These are phyloP conservation scores for Bombus impatiens DNA, from an alignment of 1,140 invertebrate genomes.

Conservation along the genomic window DNA sequence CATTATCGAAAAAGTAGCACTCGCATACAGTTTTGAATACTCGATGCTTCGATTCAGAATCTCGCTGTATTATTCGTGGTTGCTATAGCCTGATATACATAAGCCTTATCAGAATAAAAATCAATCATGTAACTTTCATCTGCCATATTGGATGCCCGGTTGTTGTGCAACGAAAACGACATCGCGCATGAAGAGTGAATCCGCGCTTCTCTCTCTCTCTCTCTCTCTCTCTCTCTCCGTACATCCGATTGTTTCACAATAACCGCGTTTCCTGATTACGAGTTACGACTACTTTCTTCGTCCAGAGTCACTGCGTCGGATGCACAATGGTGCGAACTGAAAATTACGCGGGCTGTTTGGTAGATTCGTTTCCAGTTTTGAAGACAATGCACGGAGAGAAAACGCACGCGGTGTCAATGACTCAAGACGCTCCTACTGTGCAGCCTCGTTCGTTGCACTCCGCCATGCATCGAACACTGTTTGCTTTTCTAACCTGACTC, in stretches of 20 bases:
- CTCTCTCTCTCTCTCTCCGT: background rate
- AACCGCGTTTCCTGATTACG: conserved; percentile 16
- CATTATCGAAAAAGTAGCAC: too few species aligned
- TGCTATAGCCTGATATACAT: background rate
- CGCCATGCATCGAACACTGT: conserved; percentile 15
- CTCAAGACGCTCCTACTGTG: conserved; percentile 24
- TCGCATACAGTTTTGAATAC: too few species aligned
- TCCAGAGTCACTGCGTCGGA: too few species aligned
- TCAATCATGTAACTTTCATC: background rate
- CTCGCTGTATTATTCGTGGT: background rate
- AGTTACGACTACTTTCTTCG: background rate
- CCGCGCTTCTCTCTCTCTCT: background rate
- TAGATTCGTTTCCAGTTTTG: conserved; percentile 44
- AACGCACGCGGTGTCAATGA: conserved; percentile 44
- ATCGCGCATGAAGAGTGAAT: background rate
- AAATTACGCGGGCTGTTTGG: conserved; percentile 29
- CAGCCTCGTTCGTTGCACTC: conserved; percentile 34
- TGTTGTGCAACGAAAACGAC: background rate
- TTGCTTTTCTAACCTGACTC: conserved; percentile 19
- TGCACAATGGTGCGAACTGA: conserved; percentile 16
- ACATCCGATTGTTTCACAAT: conserved; percentile 5
- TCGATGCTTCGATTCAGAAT: too few species aligned
- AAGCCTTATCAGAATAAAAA: background rate
- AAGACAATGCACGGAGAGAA: conserved; percentile 26
- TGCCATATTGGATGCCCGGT: background rate